Evolutionary conservation across 2,113 vertebrate genomes (phyloP), one percentile per base, ranked within the genome.

Genomic region (Hydropotes inermis): DNA sequence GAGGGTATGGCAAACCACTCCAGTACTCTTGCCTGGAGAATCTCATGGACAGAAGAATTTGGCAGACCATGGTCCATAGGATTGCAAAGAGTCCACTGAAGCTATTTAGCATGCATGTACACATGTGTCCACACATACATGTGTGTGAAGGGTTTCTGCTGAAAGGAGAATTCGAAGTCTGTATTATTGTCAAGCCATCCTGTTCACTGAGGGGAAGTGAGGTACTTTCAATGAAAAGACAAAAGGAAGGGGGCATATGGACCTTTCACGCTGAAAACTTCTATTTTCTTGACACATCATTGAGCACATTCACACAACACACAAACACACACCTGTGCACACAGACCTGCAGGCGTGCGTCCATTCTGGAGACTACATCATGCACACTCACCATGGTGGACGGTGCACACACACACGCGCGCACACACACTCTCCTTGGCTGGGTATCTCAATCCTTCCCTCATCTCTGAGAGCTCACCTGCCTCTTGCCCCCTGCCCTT

Each of bases 151-250:
- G 16, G 60, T 47, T 91, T 93, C 86, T 86, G 84, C 85, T 28
- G 43, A 94, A 57, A 95, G 52, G 3, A 43, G 58, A 70, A 5
- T 33, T 47, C 6, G 8, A 64, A 87, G 33, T 11, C 23, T 3
- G 13, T 14, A 0, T 28, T 25, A 2, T 7, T 23, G 39, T 45
- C 52, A 15, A 47, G 70, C 43, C 0, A 0, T 6, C 7, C 19
- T n/a, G 39, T 5, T 57, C 16, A 6, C 79, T 7, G 1, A 21
- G 43, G 54, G 76, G 36, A 79, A 57, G 52, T 78, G 5, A 54
- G n/a, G 55, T 13, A 1, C 43, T 19, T 47, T 43, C 13, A 57
- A 87, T 2, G 7, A 55, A 47, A 78, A 79, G 21, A 33, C 50
- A 14, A 27, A 60, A 1, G 7, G 50, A 47, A 83, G 45, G 30